These are phyloP conservation scores for Trichogramma evanescens DNA, from an alignment of 2,888 invertebrate species.

Conservation along the genomic window DNA sequence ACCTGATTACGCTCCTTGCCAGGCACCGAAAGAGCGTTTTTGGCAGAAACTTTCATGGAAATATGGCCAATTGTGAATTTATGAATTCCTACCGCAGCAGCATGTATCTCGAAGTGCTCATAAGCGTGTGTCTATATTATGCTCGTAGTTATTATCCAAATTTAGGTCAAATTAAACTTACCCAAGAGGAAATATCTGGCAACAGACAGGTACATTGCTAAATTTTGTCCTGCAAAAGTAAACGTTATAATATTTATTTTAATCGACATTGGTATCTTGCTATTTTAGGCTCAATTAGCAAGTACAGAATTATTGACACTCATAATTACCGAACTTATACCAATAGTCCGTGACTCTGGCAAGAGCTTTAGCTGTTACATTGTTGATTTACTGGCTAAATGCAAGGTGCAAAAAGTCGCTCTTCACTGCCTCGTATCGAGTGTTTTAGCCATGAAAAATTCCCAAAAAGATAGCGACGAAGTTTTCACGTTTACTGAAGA, in stretches of 20 bases:
- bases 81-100: conserved; percentile 65
- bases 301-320: conserved; percentile 68
- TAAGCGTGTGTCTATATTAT: conserved; percentile 71
- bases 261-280: not conserved
- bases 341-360: conserved; percentile 68
- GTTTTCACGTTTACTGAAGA: conserved; percentile 65
- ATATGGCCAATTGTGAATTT: conserved; percentile 57
- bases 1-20: conserved; percentile 58
- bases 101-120: conserved; percentile 74
- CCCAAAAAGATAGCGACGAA: conserved; percentile 46
- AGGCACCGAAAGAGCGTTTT: conserved; percentile 75
- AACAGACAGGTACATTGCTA: conserved; percentile 54
- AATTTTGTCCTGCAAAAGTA: not conserved
- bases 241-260: not conserved
- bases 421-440: conserved; percentile 74
- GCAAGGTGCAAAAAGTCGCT: conserved; percentile 77
- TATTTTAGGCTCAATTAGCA: conserved; percentile 61
- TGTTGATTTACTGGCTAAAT: conserved; percentile 64
- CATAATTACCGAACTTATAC: conserved; percentile 65
- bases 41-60: conserved; percentile 61
- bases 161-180: conserved; percentile 60
- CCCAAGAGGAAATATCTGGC: conserved; percentile 62
- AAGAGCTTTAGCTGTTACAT: conserved; percentile 72
- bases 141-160: conserved; percentile 73
- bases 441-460: conserved; percentile 55